Percentiles rank a stretch among this genome's conserved stretches.
Evolutionary conservation across 2,113 vertebrate genomes (phyloP).

Genomic region (Chascanopsetta lugubris): DNA sequence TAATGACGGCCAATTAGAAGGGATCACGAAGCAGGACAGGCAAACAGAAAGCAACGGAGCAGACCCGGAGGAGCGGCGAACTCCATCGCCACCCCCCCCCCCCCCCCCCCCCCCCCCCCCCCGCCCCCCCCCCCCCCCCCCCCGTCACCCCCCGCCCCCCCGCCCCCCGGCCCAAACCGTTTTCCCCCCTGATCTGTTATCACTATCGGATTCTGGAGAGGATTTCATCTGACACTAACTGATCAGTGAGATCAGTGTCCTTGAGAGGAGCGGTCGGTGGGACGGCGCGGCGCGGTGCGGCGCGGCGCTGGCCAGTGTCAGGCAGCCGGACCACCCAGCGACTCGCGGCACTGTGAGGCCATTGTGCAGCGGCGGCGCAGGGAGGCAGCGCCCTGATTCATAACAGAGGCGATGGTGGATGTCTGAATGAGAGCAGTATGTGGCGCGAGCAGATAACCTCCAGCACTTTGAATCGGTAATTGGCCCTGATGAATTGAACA

Average conservation of each 20-base stretch:
- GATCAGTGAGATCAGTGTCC: slow-evolving; percentile 28
- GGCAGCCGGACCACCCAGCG: slow-evolving; percentile 59
- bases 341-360: slow-evolving; percentile 40
- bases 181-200: slow-evolving; percentile 40
- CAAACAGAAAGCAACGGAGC: slow-evolving; percentile 68
- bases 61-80: slow-evolving; percentile 38
- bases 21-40: slow-evolving; percentile 80
- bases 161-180: no score
- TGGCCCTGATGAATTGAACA: slow-evolving; percentile 75
- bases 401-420: slow-evolving; percentile 58
- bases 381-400: slow-evolving; percentile 60
- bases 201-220: neutral
- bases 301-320: slow-evolving; percentile 44
- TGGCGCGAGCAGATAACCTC: slow-evolving; percentile 69
- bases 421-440: slow-evolving; percentile 65
- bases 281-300: slow-evolving; percentile 9
- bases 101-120: no score
- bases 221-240: slow-evolving; percentile 30
- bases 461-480: slow-evolving; percentile 68
- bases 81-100: slow-evolving; percentile 10
- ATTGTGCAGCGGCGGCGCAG: slow-evolving; percentile 61
- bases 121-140: no score
- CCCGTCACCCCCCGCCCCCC: no score
- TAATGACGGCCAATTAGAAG: slow-evolving; percentile 81
- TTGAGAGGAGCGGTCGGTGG: neutral